Base-by-base conservation (phyloP, 2,888 invertebrate species). In the Aporophyla nigra region DNA sequence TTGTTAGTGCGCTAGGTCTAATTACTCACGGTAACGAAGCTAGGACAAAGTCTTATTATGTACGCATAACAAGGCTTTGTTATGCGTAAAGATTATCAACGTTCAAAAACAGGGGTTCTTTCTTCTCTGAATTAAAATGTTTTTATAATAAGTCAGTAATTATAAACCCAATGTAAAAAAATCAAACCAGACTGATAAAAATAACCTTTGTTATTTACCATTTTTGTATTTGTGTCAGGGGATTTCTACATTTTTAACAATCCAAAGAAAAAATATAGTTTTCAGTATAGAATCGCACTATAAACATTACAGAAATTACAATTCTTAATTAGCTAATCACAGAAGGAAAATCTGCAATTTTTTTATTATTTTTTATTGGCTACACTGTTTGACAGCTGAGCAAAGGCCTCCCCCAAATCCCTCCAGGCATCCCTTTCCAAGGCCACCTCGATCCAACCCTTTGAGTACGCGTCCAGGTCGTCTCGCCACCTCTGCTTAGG, bases 11-110 rank as follows among this genome's bases (percentile, higher is more conserved):
- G 3, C 27, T 24, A 9, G 53, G 33, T 76, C 62, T 76, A 80
- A 80, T 82, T 71, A 71, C 40, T 58, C 46, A 14, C 24, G 63
- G 21, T 56, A 33, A 51, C 54, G 63, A 61, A 67, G 70, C 51
- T 59, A 59, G 62, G 53, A 81, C 67, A 62, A 70, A 27, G 54
- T 56, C 40, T 16, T 56, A 61, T n/a, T 59, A 12, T 19, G 21
- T 43, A 53, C 21, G 43, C 9, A 4, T 53, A 40, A 33, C 19
- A 33, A 33, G 33, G 33, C 33, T 33, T 33, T 33, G 33, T 33
- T 33, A 33, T 33, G 33, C 3, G 33, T 33, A 33, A 5, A 24
- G 5, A 27, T 40, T 61, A 74, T 2, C 12, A 2, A 40, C 4
- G 9, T n/a, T n/a, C 5, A 56, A 40, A n/a, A 16, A 46, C n/a